These are phyloP conservation scores for Dryadula phaetusa DNA, from an alignment of 2,888 invertebrate species.

Conservation along the genomic window DNA sequence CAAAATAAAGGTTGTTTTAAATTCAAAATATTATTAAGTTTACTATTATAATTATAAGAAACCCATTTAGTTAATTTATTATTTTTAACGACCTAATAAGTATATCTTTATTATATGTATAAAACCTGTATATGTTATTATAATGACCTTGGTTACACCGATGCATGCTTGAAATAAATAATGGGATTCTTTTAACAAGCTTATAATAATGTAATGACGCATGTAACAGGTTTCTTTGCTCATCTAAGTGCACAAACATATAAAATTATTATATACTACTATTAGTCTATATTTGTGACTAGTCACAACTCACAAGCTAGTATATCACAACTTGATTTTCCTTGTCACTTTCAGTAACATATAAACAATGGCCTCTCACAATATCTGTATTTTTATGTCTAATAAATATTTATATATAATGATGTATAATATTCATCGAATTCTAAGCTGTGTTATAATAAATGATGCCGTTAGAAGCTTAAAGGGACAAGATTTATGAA, in stretches of 20 bases:
- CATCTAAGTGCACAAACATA: conserved; percentile 12
- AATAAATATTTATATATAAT: too few relatives aligned
- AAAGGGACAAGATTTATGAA: too few relatives aligned
- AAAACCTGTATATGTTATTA: conserved; percentile 29
- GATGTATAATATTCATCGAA: neutral
- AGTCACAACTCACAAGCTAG: neutral
- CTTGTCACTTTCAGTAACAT: neutral
- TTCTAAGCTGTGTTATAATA: neutral
- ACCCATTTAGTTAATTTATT: conserved; percentile 2
- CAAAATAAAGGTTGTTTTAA: too few relatives aligned
- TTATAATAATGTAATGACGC: conserved; percentile 31
- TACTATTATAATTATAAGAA: neutral
- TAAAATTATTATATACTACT: conserved; percentile 7
- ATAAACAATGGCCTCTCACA: neutral
- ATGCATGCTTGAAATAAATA: conserved; percentile 34
- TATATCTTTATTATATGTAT: conserved; percentile 1
- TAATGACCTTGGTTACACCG: conserved; percentile 32
- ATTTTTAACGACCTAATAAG: neutral
- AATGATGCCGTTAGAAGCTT: too few relatives aligned
- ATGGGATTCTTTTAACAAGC: conserved; percentile 40
- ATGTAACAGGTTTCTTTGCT: conserved; percentile 34
- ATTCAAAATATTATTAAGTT: neutral
- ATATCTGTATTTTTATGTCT: neutral
- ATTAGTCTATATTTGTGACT: neutral
- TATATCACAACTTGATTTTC: neutral